phyloP scores from a whole-genome alignment of 2,888 invertebrate species.

The Tetrapedia diversipes region DNA sequence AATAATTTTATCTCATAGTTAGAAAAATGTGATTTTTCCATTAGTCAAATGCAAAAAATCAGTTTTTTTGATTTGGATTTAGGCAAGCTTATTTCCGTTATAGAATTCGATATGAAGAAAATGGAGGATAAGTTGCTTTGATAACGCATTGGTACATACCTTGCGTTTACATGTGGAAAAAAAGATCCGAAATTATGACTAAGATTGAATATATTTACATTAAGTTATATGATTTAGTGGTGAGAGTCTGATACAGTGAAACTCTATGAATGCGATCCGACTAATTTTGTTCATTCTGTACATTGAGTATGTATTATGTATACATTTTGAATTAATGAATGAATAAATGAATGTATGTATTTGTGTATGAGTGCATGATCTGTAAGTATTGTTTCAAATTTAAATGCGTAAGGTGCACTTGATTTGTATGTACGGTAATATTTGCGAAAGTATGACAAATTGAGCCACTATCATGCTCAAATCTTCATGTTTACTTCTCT shows the following conservation, averaged over 20 bases:
- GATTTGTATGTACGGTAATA: slow-evolving; percentile 31
- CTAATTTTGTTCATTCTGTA: slow-evolving; percentile 62
- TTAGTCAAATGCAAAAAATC: slow-evolving; percentile 41
- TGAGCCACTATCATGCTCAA: slow-evolving; percentile 43
- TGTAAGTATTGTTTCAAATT: slow-evolving; percentile 47
- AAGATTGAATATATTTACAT: slow-evolving; percentile 52
- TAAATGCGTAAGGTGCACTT: slow-evolving; percentile 31
- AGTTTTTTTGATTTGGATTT: slow-evolving; percentile 38
- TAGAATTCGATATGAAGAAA: slow-evolving; percentile 18
- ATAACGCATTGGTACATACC: slow-evolving; percentile 42
- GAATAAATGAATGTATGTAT: too few species aligned
- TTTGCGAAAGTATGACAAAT: slow-evolving; percentile 51
- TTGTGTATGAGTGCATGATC: slow-evolving; percentile 10
- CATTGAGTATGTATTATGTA: slow-evolving; percentile 51
- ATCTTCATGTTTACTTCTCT: neutral
- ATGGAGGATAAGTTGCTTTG: slow-evolving; percentile 30
- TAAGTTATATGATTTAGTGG: slow-evolving; percentile 67
- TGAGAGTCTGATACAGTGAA: slow-evolving; percentile 43
- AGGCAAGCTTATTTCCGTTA: slow-evolving; percentile 46
- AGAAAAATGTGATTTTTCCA: slow-evolving; percentile 58
- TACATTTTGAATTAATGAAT: slow-evolving; percentile 6
- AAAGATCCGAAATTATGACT: slow-evolving; percentile 56
- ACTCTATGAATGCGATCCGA: slow-evolving; percentile 57
- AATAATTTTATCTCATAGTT: slow-evolving; percentile 55
- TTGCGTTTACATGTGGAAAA: slow-evolving; percentile 51